phyloP scores from a whole-genome alignment of 2,113 vertebrate genomes.

The Eupsittula cactorum region DNA sequence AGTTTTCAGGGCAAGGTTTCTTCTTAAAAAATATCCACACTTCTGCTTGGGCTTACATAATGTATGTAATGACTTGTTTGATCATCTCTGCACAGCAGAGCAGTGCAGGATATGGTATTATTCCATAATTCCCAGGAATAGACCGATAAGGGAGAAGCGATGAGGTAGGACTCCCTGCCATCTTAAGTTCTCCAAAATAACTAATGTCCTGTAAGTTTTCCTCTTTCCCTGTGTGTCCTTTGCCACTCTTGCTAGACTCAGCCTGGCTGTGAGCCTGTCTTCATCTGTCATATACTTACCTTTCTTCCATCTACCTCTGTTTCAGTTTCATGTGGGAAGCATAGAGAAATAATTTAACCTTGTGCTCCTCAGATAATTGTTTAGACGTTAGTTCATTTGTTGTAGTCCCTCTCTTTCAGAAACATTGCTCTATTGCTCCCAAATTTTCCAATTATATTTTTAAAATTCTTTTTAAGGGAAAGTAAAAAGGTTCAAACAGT shows the following conservation, averaged over 20 bases:
- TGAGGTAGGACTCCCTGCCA: neutral
- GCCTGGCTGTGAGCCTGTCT: neutral
- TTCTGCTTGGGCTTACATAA: neutral
- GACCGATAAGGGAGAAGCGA: neutral
- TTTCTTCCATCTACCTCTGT: neutral
- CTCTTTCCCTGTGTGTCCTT: neutral
- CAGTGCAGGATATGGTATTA: neutral
- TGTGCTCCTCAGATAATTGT: neutral
- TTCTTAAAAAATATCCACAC: neutral
- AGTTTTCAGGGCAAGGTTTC: neutral
- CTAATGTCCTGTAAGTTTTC: neutral
- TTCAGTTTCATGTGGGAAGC: neutral
- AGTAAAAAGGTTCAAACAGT: neutral
- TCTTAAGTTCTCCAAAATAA: neutral
- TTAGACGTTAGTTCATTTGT: neutral
- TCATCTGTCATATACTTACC: neutral
- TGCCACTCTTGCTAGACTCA: neutral
- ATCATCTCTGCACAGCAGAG: neutral
- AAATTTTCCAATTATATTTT: neutral
- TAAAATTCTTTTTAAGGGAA: neutral
- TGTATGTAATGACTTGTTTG: neutral
- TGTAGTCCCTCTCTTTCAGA: neutral
- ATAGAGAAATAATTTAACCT: neutral
- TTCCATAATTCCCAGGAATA: neutral
- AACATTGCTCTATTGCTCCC: neutral